Conservation (phyloP, 2,888 invertebrate species). For the Panorpa germanica region DNA sequence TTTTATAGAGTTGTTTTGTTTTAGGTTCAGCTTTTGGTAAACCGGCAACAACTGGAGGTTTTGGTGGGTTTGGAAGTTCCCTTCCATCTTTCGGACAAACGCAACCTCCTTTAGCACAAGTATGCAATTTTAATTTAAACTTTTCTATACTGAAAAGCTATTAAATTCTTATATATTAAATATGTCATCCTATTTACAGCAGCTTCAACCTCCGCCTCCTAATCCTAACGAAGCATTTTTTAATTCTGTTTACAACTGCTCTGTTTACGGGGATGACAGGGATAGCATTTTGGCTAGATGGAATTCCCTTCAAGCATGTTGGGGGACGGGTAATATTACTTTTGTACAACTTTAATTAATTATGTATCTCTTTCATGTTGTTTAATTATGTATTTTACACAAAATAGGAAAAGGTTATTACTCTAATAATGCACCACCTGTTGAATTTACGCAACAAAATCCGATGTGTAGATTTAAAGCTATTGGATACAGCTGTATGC, state of each 20-base stretch:
- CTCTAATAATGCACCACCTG: constrained; percentile 51
- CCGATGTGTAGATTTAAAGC: constrained; percentile 88
- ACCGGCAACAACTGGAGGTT: constrained; percentile 21
- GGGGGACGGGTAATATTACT: constrained; percentile 52
- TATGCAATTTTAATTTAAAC: constrained; percentile 15
- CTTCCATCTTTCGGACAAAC: constrained; percentile 27
- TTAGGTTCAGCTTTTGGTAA: constrained; percentile 20
- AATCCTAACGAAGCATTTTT: constrained; percentile 50
- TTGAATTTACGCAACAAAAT: constrained; percentile 75
- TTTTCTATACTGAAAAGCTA: neutral
- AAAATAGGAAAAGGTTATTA: constrained; percentile 65
- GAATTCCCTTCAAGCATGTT: constrained; percentile 83
- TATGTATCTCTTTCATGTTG: too few relatives aligned
- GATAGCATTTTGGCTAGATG: constrained; percentile 85
- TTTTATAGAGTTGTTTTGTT: neutral
- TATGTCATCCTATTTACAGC: constrained; percentile 21
- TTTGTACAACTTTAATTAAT: neutral
- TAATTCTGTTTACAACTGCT: constrained; percentile 57
- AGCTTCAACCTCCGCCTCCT: constrained; percentile 31
- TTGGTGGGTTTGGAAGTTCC: constrained; percentile 30
- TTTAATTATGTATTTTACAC: too few relatives aligned
- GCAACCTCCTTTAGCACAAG: constrained; percentile 17
- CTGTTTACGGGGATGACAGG: constrained; percentile 85
- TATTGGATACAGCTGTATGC: constrained; percentile 79
- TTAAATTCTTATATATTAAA: constrained; percentile 1